Evolutionary conservation across 2,888 invertebrate genomes (phyloP).

Genomic region (Heliconius ismenius): DNA sequence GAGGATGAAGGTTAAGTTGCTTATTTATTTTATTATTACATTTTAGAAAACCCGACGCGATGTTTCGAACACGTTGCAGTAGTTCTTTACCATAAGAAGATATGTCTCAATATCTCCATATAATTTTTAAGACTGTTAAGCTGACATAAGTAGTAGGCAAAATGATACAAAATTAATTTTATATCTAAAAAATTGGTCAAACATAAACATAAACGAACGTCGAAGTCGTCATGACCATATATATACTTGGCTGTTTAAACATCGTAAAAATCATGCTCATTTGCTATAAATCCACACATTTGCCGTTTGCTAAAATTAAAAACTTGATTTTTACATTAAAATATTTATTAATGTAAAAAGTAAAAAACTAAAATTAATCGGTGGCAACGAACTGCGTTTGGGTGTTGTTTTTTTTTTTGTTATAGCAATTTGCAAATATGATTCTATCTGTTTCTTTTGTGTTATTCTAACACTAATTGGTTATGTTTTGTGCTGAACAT

Average conservation of each 20-base stretch:
- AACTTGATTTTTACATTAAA: slow-evolving; percentile 25
- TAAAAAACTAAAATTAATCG: slow-evolving; percentile 53
- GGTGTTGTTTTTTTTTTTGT: slow-evolving; percentile 53
- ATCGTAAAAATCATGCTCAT: slow-evolving; percentile 6
- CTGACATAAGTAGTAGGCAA: background rate
- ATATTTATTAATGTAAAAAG: slow-evolving; percentile 25
- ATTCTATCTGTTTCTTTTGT: slow-evolving; percentile 6
- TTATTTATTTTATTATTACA: too few species aligned
- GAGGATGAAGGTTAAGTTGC: too few species aligned
- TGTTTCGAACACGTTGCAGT: too few species aligned
- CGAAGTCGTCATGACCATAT: background rate
- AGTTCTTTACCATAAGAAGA: too few species aligned
- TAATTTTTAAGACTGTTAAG: background rate
- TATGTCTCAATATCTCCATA: background rate
- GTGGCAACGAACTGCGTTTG: slow-evolving; percentile 55
- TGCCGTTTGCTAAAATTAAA: slow-evolving; percentile 23
- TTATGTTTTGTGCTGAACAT: background rate
- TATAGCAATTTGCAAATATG: slow-evolving; percentile 44
- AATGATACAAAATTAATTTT: background rate
- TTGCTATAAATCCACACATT: slow-evolving; percentile 17
- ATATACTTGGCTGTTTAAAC: slow-evolving; percentile 1
- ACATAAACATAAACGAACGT: background rate
- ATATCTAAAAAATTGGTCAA: too few species aligned
- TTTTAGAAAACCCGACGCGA: too few species aligned
- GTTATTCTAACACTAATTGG: slow-evolving; percentile 9